Conservation (phyloP, 2,113 vertebrate genomes). For the Alethe diademata region DNA sequence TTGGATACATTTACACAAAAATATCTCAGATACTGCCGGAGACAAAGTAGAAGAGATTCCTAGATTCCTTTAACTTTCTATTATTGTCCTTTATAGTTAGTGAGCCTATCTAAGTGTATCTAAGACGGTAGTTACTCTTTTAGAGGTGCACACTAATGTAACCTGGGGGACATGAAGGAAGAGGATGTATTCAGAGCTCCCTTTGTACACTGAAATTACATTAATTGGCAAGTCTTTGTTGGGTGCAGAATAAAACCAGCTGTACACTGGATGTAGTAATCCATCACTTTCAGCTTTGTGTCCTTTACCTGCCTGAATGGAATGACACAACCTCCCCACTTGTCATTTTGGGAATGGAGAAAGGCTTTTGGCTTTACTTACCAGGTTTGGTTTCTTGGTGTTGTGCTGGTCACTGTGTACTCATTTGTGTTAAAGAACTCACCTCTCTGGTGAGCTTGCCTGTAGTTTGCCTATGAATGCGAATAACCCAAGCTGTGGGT, state of each 20-base stretch:
- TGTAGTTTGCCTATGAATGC: not conserved
- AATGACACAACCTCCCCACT: not conserved
- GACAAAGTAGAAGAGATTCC: not conserved
- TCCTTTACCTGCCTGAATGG: not conserved
- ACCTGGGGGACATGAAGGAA: not conserved
- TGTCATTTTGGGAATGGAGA: not conserved
- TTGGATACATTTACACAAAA: not conserved
- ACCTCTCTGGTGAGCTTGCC: not conserved
- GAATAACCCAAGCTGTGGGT: conserved; percentile 1
- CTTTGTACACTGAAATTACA: not conserved
- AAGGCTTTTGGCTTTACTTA: not conserved
- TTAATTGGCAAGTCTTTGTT: not conserved
- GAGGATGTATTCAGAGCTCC: not conserved
- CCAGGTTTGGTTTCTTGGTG: not conserved
- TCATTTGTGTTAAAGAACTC: not conserved
- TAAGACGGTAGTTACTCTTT: not conserved
- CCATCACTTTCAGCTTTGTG: not conserved
- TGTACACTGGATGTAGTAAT: not conserved
- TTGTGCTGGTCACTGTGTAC: not conserved
- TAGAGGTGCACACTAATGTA: not conserved
- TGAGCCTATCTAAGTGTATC: not conserved
- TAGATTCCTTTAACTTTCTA: not conserved
- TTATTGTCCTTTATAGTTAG: not conserved
- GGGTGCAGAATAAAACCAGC: not conserved
- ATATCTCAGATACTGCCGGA: not conserved